Evolutionary conservation across 2,888 invertebrate species (phyloP).

Genomic region (Thera britannica): DNA sequence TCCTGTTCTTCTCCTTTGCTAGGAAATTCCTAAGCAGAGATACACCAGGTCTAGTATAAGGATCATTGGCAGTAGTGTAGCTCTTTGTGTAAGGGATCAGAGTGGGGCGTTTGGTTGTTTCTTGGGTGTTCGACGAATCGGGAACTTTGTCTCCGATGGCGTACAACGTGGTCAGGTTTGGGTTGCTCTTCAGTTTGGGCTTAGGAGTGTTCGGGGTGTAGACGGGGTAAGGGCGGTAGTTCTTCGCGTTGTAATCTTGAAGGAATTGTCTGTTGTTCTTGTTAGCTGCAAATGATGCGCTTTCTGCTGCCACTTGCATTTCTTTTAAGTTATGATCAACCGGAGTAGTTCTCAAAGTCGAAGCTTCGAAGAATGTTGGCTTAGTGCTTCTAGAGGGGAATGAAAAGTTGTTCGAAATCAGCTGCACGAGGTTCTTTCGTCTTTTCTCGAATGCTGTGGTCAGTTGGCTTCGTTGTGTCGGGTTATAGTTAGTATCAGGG

Average conservation of each 20-base stretch:
- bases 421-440: conserved; percentile 71
- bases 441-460: conserved; percentile 71
- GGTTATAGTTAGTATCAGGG: conserved; percentile 59
- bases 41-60: conserved; percentile 79
- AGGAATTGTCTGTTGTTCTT: conserved; percentile 76
- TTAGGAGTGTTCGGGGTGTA: conserved; percentile 69
- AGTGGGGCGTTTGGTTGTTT: conserved; percentile 72
- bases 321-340: conserved; percentile 81
- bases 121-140: conserved; percentile 45
- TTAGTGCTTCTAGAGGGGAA: conserved; percentile 62
- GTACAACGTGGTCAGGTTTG: conserved; percentile 76
- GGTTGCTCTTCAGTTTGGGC: conserved; percentile 64
- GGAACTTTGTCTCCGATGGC: conserved; percentile 67
- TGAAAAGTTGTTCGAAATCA: conserved; percentile 73
- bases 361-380: conserved; percentile 66
- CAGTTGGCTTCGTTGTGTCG: conserved; percentile 69
- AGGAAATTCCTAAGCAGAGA: conserved; percentile 71
- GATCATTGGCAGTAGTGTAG: conserved; percentile 66
- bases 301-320: conserved; percentile 90
- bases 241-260: conserved; percentile 72
- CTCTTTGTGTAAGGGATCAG: conserved; percentile 74
- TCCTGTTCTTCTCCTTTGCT: conserved; percentile 73
- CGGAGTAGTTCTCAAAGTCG: conserved; percentile 67
- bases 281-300: conserved; percentile 89
- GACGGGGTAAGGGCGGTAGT: conserved; percentile 74